Evolutionary conservation across 2,888 invertebrate genomes (phyloP), one percentile per base, ranked within the genome.

Genomic region (Eristalinus sepulchralis): DNA sequence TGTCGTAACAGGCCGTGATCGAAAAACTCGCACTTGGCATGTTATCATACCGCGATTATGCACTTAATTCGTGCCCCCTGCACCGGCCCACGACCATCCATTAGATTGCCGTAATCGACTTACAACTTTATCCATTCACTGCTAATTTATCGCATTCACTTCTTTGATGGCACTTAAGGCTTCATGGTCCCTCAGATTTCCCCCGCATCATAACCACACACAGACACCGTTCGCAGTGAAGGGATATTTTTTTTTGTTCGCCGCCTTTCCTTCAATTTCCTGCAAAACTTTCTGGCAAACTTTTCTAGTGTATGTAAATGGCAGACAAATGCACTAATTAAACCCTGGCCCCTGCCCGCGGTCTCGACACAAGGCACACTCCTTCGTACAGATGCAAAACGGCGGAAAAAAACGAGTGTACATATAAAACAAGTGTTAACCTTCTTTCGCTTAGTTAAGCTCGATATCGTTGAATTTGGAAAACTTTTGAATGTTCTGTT

Each of bases 291-390:
- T 60, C 67, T 34, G 59, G 24, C 22, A 71, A 84, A 55, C 75
- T 75, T 64, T 57, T 36, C 27, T 57, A 67, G 53, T 33, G 73
- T 57, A 83, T 83, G 83, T 75, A 83, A 83, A 79, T 84, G 76
- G 77, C 31, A 57, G 34, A 80, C 76, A 80, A 76, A 73, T 80
- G 60, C 76, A 67, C 80, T 84, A 84, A 84, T 84, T 84, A 80
- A 84, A 76, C 71, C 17, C 34, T 80, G 57, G 62, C 53, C 72
- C 57, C 57, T 76, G 57, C 55, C 36, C 71, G 47, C 57, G 17
- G 5, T n/a, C 47, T 17, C 47, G n/a, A n/a, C n/a, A 47, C 17
- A 8, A 17, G n/a, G 47, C 47, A 47, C 17, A 47, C 17, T 17
- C 33, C 4, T 8, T 17, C 33, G 8, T 8, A 59, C 10, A 57